Percentiles rank a stretch among this genome's conserved stretches.
phyloP scores from a whole-genome alignment of 2,797 vertebrate species.

The Anas georgica region DNA sequence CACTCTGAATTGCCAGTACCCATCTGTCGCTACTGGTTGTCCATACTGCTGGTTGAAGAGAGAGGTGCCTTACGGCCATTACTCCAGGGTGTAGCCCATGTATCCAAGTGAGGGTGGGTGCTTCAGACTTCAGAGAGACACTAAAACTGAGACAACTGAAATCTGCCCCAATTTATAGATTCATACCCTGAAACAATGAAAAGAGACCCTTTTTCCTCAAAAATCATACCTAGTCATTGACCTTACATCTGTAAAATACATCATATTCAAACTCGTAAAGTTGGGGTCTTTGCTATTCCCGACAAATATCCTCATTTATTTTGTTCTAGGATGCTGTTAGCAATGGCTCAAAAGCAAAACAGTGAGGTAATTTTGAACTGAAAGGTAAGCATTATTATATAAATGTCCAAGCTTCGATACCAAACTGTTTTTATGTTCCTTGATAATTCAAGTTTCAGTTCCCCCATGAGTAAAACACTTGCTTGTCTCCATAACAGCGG shows the following conservation, averaged over 20 bases:
- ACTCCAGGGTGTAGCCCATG: background rate
- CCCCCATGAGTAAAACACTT: background rate
- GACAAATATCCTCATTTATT: background rate
- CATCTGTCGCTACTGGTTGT: background rate
- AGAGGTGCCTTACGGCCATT: background rate
- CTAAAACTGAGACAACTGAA: background rate
- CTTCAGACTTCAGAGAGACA: background rate
- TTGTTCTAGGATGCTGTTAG: constrained; percentile 34
- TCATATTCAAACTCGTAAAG: background rate
- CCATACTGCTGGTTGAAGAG: background rate
- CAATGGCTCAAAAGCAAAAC: constrained; percentile 32
- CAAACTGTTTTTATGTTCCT: background rate
- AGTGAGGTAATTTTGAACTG: background rate
- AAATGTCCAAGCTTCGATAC: background rate
- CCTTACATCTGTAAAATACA: background rate
- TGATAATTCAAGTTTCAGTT: background rate
- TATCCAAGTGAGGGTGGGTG: background rate
- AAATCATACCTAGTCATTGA: background rate
- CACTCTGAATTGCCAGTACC: background rate
- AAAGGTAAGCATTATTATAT: background rate
- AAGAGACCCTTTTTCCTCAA: background rate
- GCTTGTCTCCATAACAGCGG: background rate
- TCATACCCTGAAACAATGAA: background rate
- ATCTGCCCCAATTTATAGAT: background rate
- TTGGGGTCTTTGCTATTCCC: background rate